Conservation (phyloP, 2,888 invertebrate genomes). For the Euzetes globulus region DNA sequence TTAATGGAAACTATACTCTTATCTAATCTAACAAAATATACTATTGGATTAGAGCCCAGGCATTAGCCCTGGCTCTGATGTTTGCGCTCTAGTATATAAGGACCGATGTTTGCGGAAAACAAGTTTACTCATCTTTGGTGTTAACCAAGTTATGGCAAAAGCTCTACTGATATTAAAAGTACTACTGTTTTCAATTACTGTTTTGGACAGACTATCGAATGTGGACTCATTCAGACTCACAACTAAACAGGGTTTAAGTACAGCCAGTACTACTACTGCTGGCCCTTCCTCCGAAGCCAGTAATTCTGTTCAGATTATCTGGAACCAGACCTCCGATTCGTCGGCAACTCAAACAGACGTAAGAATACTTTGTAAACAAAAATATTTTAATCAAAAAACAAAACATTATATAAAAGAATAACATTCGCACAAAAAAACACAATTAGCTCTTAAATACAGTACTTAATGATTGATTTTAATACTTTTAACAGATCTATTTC, state of each 20-base stretch:
- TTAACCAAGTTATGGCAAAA: conserved; percentile 28
- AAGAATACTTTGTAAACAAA: not conserved
- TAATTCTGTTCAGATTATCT: not conserved
- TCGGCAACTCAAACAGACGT: not conserved
- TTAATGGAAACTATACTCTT: not conserved
- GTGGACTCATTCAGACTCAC: not conserved
- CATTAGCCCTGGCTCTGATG: not conserved
- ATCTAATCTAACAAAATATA: not conserved
- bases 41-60: not conserved
- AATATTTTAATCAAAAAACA: too few relatives aligned
- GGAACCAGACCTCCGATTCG: not conserved
- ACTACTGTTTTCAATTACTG: conserved; percentile 4
- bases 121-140: not conserved
- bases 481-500: too few relatives aligned
- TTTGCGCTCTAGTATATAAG: not conserved
- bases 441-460: too few relatives aligned
- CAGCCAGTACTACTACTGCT: not conserved
- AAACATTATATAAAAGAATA: too few relatives aligned
- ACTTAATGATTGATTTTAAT: too few relatives aligned
- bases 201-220: not conserved
- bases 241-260: not conserved
- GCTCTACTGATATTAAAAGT: not conserved
- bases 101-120: not conserved
- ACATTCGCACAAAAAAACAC: too few relatives aligned
- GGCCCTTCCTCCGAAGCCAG: not conserved